Evolutionary conservation across 1,140 invertebrate genomes (phyloP).

Genomic region (Meloidogyne floridensis): DNA sequence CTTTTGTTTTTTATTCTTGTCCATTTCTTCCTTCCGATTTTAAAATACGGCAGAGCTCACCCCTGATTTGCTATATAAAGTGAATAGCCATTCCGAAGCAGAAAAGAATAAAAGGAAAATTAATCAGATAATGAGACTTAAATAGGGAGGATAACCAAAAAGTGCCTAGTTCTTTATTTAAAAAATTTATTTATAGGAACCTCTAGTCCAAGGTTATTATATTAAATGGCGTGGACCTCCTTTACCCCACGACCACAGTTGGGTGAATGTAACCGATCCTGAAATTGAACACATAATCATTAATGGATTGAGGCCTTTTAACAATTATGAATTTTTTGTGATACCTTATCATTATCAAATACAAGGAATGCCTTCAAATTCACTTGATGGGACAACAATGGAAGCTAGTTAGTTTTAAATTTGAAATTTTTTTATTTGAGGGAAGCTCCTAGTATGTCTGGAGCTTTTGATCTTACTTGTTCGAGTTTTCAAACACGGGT

Average conservation of each 20-base stretch:
- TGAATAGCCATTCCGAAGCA: too few species aligned
- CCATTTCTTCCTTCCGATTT: too few species aligned
- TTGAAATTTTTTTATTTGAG: neutral
- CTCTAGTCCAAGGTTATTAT: constrained; percentile 79
- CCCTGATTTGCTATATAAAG: too few species aligned
- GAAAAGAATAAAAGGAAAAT: too few species aligned
- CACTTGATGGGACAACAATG: constrained; percentile 67
- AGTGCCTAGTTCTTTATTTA: too few species aligned
- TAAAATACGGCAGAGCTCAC: too few species aligned
- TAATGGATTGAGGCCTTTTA: constrained; percentile 78
- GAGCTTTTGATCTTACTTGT: too few species aligned
- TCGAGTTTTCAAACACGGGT: too few species aligned
- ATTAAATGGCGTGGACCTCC: constrained; percentile 82
- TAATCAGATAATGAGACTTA: too few species aligned
- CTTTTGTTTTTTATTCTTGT: too few species aligned
- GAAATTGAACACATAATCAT: constrained; percentile 71
- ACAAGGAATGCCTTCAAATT: constrained; percentile 76
- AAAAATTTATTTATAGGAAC: constrained; percentile 39
- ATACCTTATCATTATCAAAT: constrained; percentile 83
- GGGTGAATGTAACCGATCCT: constrained; percentile 68
- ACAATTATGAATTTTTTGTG: constrained; percentile 83
- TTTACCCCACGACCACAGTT: constrained; percentile 70
- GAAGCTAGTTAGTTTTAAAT: constrained; percentile 62
- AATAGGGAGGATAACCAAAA: too few species aligned
- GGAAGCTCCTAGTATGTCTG: neutral